A percentile compares a stretch with the other conserved stretches of the same genome.
phyloP scores from a whole-genome alignment of 1,140 invertebrate genomes.

The Drosophila sp. region DNA sequence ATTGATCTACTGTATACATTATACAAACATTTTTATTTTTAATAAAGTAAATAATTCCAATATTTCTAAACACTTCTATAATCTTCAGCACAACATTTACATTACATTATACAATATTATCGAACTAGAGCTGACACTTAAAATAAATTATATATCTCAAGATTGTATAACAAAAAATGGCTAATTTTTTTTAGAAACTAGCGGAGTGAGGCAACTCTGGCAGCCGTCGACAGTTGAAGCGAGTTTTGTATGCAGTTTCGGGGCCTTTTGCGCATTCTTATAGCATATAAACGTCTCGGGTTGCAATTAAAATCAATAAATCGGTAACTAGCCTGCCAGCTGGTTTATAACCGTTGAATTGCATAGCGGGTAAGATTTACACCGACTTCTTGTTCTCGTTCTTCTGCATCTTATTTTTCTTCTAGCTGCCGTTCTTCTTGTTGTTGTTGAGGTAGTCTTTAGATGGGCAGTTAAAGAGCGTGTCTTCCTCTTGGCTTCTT shows the following conservation, averaged over 20 bases:
- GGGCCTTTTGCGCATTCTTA: conserved; percentile 72
- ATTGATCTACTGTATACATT: too few species aligned
- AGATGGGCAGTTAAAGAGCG: not conserved
- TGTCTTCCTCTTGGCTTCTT: not conserved
- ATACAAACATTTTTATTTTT: too few species aligned
- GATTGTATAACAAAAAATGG: too few species aligned
- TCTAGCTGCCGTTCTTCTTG: too few species aligned
- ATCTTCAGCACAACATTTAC: too few species aligned
- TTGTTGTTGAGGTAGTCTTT: not conserved
- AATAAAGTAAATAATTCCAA: too few species aligned
- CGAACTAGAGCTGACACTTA: too few species aligned
- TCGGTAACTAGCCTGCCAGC: conserved; percentile 81
- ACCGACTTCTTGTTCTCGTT: not conserved
- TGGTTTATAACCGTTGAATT: conserved; percentile 74
- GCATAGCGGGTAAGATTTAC: conserved; percentile 44
- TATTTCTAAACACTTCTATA: too few species aligned
- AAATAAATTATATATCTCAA: too few species aligned
- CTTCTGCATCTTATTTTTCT: too few species aligned
- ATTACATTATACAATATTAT: too few species aligned
- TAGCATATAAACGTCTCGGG: conserved; percentile 77
- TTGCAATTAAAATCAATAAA: conserved; percentile 83
- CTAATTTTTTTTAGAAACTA: not conserved
- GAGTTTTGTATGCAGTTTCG: conserved; percentile 39
- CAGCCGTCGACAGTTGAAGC: not conserved
- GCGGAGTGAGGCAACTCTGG: not conserved